These are phyloP conservation scores for Agrilus cyanescens DNA, from an alignment of 2,888 invertebrate genomes.

Conservation along the genomic window DNA sequence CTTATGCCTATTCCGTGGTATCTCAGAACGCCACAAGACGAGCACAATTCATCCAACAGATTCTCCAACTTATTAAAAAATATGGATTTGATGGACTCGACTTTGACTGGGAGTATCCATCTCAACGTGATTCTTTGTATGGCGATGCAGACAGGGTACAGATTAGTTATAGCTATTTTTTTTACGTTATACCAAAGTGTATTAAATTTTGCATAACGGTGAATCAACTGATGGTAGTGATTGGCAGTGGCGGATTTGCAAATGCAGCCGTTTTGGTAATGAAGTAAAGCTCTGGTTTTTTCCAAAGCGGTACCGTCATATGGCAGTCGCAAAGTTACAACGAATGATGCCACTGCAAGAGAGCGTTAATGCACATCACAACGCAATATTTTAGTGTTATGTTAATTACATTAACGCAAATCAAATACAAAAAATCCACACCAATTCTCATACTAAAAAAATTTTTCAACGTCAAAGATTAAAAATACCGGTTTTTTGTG, in stretches of 20 bases:
- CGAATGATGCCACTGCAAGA: slow-evolving; percentile 10
- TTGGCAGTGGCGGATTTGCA: too few species aligned
- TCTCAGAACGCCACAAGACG: slow-evolving; percentile 35
- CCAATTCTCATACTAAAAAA: too few species aligned
- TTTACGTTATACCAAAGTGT: slow-evolving; percentile 1
- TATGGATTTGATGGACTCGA: slow-evolving; percentile 60
- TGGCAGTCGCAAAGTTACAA: neutral
- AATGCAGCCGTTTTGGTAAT: too few species aligned
- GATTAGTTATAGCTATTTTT: slow-evolving; percentile 6
- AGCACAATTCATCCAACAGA: slow-evolving; percentile 44
- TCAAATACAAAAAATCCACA: too few species aligned
- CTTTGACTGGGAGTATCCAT: slow-evolving; percentile 63
- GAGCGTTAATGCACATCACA: slow-evolving; percentile 16
- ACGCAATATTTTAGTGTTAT: neutral
- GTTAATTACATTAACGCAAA: neutral
- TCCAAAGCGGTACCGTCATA: too few species aligned
- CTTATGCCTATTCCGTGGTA: slow-evolving; percentile 33
- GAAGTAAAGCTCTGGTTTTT: too few species aligned
- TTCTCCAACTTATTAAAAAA: slow-evolving; percentile 40
- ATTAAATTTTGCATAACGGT: neutral
- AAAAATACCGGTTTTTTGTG: too few species aligned
- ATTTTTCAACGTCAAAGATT: too few species aligned
- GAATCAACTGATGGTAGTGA: too few species aligned
- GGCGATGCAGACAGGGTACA: slow-evolving; percentile 22
- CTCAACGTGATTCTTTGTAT: slow-evolving; percentile 39